Percentiles rank a stretch among this genome's conserved stretches.
phyloP scores from a whole-genome alignment of 2,888 invertebrate genomes.

The Lasius platythorax region DNA sequence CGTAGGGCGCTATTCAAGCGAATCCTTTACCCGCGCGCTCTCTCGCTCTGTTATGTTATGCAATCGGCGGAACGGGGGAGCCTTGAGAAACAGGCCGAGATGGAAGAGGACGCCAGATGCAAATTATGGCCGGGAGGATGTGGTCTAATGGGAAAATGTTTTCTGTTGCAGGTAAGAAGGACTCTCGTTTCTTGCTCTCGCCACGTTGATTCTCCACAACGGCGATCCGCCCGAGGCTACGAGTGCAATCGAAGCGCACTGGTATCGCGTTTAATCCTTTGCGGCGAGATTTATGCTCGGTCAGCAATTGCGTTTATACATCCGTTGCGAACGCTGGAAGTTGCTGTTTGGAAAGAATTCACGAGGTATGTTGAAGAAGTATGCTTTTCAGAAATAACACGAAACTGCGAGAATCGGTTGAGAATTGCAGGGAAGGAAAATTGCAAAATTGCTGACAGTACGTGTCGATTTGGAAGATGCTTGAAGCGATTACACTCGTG shows the following conservation, averaged over 20 bases:
- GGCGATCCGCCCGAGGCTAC: constrained; percentile 12
- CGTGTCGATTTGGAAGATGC: neutral
- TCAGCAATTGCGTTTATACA: neutral
- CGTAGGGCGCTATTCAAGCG: constrained; percentile 37
- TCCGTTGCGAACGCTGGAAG: neutral
- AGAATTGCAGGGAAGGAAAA: neutral
- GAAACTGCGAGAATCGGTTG: neutral
- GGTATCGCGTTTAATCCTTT: constrained; percentile 35
- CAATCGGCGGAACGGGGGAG: constrained; percentile 32
- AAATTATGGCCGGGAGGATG: constrained; percentile 55
- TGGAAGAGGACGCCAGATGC: constrained; percentile 51
- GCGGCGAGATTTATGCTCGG: constrained; percentile 36
- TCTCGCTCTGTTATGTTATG: constrained; percentile 41
- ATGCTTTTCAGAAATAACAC: neutral
- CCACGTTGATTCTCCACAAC: constrained; percentile 4
- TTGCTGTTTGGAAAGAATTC: neutral
- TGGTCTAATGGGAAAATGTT: constrained; percentile 66
- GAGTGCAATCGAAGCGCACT: constrained; percentile 32
- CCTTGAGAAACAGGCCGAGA: constrained; percentile 49
- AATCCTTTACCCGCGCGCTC: constrained; percentile 32
- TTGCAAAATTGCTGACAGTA: neutral
- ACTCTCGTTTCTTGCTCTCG: neutral
- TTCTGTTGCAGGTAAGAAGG: constrained; percentile 67
- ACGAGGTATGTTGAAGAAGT: constrained; percentile 13
- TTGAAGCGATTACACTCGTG: neutral